These are phyloP conservation scores for Drosophila austrosaltans DNA, from an alignment of 2,888 invertebrate genomes.

Conservation along the genomic window DNA sequence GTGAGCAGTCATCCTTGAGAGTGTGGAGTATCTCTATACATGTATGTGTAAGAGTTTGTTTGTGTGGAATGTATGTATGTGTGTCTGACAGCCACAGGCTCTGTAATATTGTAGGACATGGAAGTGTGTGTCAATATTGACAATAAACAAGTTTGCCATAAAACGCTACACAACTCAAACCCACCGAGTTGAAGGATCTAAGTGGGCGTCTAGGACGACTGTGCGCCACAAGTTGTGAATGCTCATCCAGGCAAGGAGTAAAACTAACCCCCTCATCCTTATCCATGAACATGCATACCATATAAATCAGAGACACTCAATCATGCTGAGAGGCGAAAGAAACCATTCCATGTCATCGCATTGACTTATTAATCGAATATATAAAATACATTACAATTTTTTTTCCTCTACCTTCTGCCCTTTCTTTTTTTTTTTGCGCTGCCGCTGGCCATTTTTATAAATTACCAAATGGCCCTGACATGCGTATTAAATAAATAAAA, in stretches of 20 bases:
- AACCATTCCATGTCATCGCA: constrained; percentile 52
- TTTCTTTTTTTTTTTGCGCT: neutral
- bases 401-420: neutral
- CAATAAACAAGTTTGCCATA: constrained; percentile 78
- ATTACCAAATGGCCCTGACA: constrained; percentile 42
- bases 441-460: constrained; percentile 58
- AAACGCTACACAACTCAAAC: constrained; percentile 61
- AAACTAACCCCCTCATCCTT: constrained; percentile 3
- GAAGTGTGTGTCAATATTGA: constrained; percentile 69
- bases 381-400: constrained; percentile 23
- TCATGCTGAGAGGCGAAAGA: constrained; percentile 51
- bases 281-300: constrained; percentile 27
- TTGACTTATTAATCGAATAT: constrained; percentile 71
- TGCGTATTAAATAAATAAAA: constrained; percentile 15
- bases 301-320: constrained; percentile 63
- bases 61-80: constrained; percentile 21
- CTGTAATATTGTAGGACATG: constrained; percentile 66
- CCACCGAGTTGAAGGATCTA: constrained; percentile 41
- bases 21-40: constrained; percentile 22
- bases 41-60: constrained; percentile 27
- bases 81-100: constrained; percentile 50
- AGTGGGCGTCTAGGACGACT: constrained; percentile 26
- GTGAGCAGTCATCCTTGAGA: constrained; percentile 50
- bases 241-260: constrained; percentile 22
- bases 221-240: constrained; percentile 19